These are phyloP conservation scores for Grantiella picta DNA, from an alignment of 2,113 vertebrate species.

Conservation along the genomic window DNA sequence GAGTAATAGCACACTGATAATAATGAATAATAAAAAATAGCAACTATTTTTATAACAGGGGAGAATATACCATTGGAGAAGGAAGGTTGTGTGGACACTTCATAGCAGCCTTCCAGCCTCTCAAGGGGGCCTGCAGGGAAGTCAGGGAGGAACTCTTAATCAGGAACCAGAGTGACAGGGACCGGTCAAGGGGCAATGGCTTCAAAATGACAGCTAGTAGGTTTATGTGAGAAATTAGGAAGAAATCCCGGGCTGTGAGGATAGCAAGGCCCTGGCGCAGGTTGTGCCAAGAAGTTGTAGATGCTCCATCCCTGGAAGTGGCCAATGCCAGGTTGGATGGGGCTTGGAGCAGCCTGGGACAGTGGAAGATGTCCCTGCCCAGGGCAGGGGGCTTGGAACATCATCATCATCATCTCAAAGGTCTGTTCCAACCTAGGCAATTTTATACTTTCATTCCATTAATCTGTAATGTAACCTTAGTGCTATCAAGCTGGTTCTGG, in stretches of 20 bases:
- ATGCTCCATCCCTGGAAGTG: not conserved
- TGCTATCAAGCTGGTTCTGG: not conserved
- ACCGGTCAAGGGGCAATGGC: not conserved
- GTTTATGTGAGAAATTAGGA: not conserved
- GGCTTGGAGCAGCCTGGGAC: not conserved
- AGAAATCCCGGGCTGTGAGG: not conserved
- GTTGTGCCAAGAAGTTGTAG: not conserved
- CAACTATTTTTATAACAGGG: not conserved
- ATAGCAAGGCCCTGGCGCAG: not conserved
- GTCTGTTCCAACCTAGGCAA: not conserved
- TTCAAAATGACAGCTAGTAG: not conserved
- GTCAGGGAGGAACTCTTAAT: not conserved
- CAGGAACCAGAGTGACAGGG: not conserved
- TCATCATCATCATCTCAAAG: not conserved
- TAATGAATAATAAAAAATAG: not conserved
- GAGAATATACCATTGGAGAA: not conserved
- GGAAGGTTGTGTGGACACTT: not conserved
- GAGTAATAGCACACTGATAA: not conserved
- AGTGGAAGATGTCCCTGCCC: not conserved
- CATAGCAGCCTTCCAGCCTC: not conserved
- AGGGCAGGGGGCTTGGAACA: not conserved
- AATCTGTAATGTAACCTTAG: not conserved
- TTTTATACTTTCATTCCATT: not conserved
- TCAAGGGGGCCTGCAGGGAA: not conserved
- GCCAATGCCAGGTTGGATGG: not conserved